These are phyloP conservation scores for Sminthurides aquaticus DNA, from an alignment of 2,888 invertebrate species.

Conservation along the genomic window DNA sequence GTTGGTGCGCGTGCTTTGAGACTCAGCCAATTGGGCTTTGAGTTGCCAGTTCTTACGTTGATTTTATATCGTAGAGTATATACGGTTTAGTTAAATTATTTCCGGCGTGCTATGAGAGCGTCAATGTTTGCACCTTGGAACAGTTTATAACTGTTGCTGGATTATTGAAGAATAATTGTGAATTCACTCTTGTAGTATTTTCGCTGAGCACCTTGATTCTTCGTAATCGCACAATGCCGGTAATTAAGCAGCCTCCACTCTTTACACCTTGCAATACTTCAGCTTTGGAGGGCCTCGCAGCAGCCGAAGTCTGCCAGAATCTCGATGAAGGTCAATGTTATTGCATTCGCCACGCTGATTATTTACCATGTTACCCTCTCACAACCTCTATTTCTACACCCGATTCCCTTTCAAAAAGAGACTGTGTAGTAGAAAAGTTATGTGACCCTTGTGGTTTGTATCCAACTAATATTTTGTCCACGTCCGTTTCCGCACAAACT, in stretches of 20 bases:
- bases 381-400: slow-evolving; percentile 10
- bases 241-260: slow-evolving; percentile 42
- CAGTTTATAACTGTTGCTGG: too few species aligned
- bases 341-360: slow-evolving; percentile 20
- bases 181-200: slow-evolving; percentile 26
- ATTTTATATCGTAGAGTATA: too few species aligned
- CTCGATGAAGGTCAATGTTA: slow-evolving; percentile 29
- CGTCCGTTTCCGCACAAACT: too few species aligned
- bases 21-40: too few species aligned
- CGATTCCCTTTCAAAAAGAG: too few species aligned
- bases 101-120: too few species aligned
- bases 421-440: too few species aligned
- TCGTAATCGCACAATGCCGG: slow-evolving; percentile 38
- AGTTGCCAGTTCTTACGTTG: too few species aligned
- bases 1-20: too few species aligned
- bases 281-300: slow-evolving; percentile 29
- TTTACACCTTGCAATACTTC: slow-evolving; percentile 46
- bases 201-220: slow-evolving; percentile 37
- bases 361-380: neutral
- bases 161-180: too few species aligned
- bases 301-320: slow-evolving; percentile 6
- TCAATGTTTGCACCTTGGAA: too few species aligned
- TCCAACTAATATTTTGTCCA: neutral
- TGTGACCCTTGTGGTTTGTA: neutral
- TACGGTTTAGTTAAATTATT: too few species aligned